Evolutionary conservation across 1,140 invertebrate species (phyloP).

Genomic region (Alviniconcha marisindica): DNA sequence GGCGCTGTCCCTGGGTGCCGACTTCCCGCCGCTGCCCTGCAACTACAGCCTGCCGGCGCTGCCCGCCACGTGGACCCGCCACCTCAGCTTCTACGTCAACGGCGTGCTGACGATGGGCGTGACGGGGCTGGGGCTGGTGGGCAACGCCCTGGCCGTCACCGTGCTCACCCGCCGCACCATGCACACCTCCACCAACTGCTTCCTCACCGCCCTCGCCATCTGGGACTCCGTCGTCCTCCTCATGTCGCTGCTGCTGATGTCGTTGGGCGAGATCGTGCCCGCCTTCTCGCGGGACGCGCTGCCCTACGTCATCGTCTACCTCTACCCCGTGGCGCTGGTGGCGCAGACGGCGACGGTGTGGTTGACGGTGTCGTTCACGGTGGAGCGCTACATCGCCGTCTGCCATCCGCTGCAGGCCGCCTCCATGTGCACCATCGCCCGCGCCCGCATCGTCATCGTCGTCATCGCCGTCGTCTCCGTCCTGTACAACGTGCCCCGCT

Average conservation of each 20-base stretch:
- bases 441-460: slow-evolving; percentile 90
- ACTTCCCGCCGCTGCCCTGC: not conserved
- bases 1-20: not conserved
- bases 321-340: slow-evolving; percentile 91
- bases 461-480: slow-evolving; percentile 89
- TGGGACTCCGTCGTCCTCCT: slow-evolving; percentile 94
- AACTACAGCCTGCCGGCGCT: not conserved
- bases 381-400: slow-evolving; percentile 97
- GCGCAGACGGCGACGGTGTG: slow-evolving; percentile 95
- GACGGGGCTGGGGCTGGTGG: slow-evolving; percentile 89
- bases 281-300: slow-evolving; percentile 86
- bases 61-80: slow-evolving; percentile 11
- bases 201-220: slow-evolving; percentile 91
- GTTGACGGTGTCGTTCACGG: slow-evolving; percentile 94
- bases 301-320: slow-evolving; percentile 87
- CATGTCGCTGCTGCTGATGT: slow-evolving; percentile 91
- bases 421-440: slow-evolving; percentile 92
- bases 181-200: slow-evolving; percentile 95
- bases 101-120: slow-evolving; percentile 90
- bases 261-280: slow-evolving; percentile 78
- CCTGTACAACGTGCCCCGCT: slow-evolving; percentile 90
- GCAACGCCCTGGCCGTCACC: slow-evolving; percentile 92
- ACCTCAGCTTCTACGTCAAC: slow-evolving; percentile 63
- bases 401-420: slow-evolving; percentile 93
- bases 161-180: slow-evolving; percentile 92